phyloP scores from a whole-genome alignment of 2,113 vertebrate genomes.

The Vireo altiloquus region DNA sequence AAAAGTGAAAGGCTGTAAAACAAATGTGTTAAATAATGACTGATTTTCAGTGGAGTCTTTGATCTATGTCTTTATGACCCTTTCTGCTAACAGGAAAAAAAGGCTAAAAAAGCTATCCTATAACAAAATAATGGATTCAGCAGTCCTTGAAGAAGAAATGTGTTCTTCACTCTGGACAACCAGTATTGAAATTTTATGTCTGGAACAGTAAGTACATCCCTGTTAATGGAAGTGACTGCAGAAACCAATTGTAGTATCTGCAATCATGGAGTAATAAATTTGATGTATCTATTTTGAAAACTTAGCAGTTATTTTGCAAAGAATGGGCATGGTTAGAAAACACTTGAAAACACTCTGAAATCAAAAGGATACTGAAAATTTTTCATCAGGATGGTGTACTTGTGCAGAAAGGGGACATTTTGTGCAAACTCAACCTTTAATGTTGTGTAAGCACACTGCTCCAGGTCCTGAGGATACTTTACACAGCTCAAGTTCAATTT shows the following conservation, averaged over 20 bases:
- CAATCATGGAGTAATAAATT: not conserved
- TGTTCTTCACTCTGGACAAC: not conserved
- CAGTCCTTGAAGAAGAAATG: not conserved
- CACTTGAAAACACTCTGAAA: not conserved
- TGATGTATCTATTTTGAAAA: not conserved
- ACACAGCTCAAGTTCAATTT: not conserved
- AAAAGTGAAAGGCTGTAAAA: not conserved
- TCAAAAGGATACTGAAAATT: not conserved
- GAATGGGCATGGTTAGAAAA: not conserved
- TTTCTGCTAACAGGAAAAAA: not conserved
- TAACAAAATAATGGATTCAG: not conserved
- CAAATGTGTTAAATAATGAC: not conserved
- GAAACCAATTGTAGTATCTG: not conserved
- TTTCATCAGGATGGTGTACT: not conserved
- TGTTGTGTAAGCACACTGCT: not conserved
- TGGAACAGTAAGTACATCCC: not conserved
- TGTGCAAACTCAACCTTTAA: not conserved
- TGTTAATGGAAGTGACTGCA: not conserved
- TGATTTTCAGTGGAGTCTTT: not conserved
- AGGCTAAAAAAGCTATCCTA: not conserved
- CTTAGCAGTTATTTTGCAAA: not conserved
- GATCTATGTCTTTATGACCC: not conserved
- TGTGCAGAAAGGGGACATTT: not conserved
- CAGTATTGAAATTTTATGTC: not conserved
- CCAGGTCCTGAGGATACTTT: not conserved